Base-by-base conservation (phyloP, 2,888 invertebrate genomes). In the Tricholauxania praeusta region DNA sequence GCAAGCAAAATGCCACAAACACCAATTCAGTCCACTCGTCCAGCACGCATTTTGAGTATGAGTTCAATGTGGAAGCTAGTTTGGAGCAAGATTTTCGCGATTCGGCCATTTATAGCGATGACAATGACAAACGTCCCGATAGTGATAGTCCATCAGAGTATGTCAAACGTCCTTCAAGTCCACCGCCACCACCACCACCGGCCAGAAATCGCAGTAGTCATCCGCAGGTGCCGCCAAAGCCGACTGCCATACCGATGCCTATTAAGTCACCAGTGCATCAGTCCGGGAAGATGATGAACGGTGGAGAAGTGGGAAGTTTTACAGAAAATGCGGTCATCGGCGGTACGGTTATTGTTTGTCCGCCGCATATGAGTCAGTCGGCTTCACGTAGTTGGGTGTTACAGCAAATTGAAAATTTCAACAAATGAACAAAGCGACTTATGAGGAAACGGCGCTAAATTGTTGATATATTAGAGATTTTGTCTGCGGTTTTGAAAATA, bases 91-190 rank as follows among this genome's bases (percentile, higher is more conserved):
- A 92, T 74, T 94, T 94, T 81, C 90, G 95, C 80, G 95, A 95
- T 84, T 94, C 94, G 68, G 94, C 95, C 76, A 93, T 95, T 79
- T 95, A 94, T 85, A 94, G 94, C 76, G 95, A 95, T 80, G 88
- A 88, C 77, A 87, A 85, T 63, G 87, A 87, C 55, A 83, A 83
- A 57, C 84, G 86, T n/a, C 71, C 76, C 22, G 82, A 83, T 19
- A 79, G 76, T 59, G 70, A 75, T 3, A 80, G 79, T 17, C 17
- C 48, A 28, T 32, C 15, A 12, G 57, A 68, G 12, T 53, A 32
- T 22, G 53, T 71, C 5, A 80, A 81, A 12, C 75, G 80, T 4
- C 75, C 79, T 1, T 81, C 83, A 3, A 75, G 77, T n/a, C 84
- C 81, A 74, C 82, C 82, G 6, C 83, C 82, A 5, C 83, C 84